phyloP scores from a whole-genome alignment of 2,888 invertebrate genomes.

The Phyto melanocephala region DNA sequence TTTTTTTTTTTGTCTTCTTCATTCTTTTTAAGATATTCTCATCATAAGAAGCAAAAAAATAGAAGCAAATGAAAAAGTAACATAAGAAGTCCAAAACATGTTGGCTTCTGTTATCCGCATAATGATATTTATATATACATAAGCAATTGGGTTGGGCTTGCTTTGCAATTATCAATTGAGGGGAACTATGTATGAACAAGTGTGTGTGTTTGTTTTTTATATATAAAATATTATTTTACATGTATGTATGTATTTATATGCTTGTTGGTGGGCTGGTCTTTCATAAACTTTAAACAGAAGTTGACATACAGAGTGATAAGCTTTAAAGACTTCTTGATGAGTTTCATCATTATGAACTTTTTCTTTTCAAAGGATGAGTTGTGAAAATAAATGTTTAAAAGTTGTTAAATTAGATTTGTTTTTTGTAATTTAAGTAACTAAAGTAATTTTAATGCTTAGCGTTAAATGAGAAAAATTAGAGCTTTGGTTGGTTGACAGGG shows the following conservation, averaged over 20 bases:
- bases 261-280: conserved; percentile 63
- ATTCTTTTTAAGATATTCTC: conserved; percentile 35
- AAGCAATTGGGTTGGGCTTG: conserved; percentile 64
- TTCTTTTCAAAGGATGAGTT: background rate
- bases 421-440: background rate
- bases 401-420: background rate
- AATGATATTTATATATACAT: conserved; percentile 53
- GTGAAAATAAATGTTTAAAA: background rate
- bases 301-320: conserved; percentile 57
- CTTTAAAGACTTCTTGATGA: conserved; percentile 24
- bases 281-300: conserved; percentile 38
- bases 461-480: background rate
- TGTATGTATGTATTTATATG: background rate
- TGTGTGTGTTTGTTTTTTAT: background rate
- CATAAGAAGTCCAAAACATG: conserved; percentile 32
- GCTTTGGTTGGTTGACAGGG: background rate
- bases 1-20: conserved; percentile 34
- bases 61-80: conserved; percentile 4
- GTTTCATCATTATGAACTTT: conserved; percentile 23
- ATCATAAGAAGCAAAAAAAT: conserved; percentile 14
- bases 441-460: background rate
- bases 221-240: background rate
- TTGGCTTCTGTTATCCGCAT: conserved; percentile 58
- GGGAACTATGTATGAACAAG: conserved; percentile 46
- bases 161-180: conserved; percentile 62